Evolutionary conservation across 2,797 vertebrate genomes (phyloP).

Genomic region (Eutrigla gurnardus): DNA sequence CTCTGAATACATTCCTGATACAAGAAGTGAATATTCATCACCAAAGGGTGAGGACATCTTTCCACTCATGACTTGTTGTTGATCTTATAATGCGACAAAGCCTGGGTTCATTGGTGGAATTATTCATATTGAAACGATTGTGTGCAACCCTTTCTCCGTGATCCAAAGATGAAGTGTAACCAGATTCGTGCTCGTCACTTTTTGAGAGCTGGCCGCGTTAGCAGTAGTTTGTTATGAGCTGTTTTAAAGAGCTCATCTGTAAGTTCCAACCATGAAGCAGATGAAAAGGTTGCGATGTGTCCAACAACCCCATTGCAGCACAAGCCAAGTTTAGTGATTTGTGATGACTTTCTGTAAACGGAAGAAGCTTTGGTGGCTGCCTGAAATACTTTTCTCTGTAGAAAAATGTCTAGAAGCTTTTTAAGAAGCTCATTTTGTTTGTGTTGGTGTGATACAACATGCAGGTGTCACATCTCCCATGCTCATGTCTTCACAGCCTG

Average conservation of each 20-base stretch:
- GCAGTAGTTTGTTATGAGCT: not conserved
- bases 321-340: constrained; percentile 13
- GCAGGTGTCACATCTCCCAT: not conserved
- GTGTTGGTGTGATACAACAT: not conserved
- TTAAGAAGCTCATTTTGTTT: not conserved
- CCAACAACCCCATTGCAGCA: not conserved
- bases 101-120: not conserved
- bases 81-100: not conserved
- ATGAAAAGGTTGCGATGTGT: not conserved
- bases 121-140: not conserved
- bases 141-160: not conserved
- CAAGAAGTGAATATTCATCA: not conserved
- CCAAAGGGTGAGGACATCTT: not conserved
- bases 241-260: constrained; percentile 8
- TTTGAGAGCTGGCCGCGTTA: not conserved
- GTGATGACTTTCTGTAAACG: constrained; percentile 22
- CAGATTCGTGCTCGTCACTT: not conserved
- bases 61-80: not conserved
- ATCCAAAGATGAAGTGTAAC: too few relatives aligned
- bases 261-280: constrained; percentile 5
- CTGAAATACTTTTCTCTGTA: not conserved
- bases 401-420: constrained; percentile 5
- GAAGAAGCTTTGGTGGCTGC: not conserved
- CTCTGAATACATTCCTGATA: not conserved
- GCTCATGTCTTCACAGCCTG: constrained; percentile 84